phyloP scores from a whole-genome alignment of 1,140 invertebrate species.

The Caenorhabditis brenneri region DNA sequence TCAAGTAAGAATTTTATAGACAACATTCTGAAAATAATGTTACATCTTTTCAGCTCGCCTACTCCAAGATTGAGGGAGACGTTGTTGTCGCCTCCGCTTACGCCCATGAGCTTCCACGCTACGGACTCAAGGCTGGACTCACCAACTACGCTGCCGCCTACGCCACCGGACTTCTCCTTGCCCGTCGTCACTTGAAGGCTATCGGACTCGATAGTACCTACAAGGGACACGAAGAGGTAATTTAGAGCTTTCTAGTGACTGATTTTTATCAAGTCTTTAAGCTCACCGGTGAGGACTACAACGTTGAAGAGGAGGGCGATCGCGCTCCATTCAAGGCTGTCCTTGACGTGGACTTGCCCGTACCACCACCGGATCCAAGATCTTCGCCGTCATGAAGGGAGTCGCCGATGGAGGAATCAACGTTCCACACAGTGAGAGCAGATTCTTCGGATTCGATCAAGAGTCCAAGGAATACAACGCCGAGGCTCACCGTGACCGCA shows the following conservation, averaged over 20 bases:
- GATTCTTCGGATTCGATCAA: slow-evolving; percentile 94
- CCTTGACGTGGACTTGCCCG: slow-evolving; percentile 94
- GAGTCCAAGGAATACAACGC: slow-evolving; percentile 92
- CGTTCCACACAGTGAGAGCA: slow-evolving; percentile 92
- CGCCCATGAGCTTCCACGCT: slow-evolving; percentile 91
- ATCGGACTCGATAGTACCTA: slow-evolving; percentile 90
- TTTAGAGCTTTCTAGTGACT: not conserved
- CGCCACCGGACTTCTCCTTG: slow-evolving; percentile 94
- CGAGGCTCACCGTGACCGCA: slow-evolving; percentile 91
- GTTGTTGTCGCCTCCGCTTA: slow-evolving; percentile 94
- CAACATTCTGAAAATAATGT: not conserved
- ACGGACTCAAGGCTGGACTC: slow-evolving; percentile 90
- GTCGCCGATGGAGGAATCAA: slow-evolving; percentile 97
- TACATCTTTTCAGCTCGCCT: slow-evolving; percentile 81
- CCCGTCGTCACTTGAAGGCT: slow-evolving; percentile 89
- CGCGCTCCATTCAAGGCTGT: slow-evolving; percentile 93
- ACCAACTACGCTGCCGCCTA: slow-evolving; percentile 99
- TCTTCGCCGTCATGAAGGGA: slow-evolving; percentile 98
- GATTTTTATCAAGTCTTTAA: not conserved
- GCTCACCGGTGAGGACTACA: slow-evolving; percentile 91
- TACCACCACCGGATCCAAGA: slow-evolving; percentile 93
- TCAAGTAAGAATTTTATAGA: slow-evolving; percentile 76
- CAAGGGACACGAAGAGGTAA: slow-evolving; percentile 80
- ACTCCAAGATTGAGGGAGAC: slow-evolving; percentile 94
- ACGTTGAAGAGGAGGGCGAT: slow-evolving; percentile 88